Evolutionary conservation across 2,888 invertebrate genomes (phyloP).

Genomic region (Aphodius granarius): DNA sequence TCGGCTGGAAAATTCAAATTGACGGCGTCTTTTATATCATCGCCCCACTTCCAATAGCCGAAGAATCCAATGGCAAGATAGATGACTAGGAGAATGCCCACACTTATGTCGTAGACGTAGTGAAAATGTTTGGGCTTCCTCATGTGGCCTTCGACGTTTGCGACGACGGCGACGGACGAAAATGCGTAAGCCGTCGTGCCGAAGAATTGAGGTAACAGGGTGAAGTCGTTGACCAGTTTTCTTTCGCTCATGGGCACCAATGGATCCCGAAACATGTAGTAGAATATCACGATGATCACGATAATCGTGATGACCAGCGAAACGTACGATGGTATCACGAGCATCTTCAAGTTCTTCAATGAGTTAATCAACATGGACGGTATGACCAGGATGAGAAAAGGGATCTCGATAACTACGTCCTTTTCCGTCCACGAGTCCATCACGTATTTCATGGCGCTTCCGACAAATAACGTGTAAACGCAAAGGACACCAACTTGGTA

Average conservation of each 20-base stretch:
- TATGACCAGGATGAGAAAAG: background rate
- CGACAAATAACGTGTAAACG: slow-evolving; percentile 24
- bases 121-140: slow-evolving; percentile 27
- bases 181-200: slow-evolving; percentile 12
- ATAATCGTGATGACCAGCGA: background rate
- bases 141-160: background rate
- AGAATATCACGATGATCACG: slow-evolving; percentile 4
- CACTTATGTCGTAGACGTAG: slow-evolving; percentile 50
- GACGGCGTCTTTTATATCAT: background rate
- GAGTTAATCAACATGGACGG: slow-evolving; percentile 6
- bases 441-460: slow-evolving; percentile 17
- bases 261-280: slow-evolving; percentile 1
- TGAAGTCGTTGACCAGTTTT: background rate
- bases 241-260: background rate
- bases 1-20: background rate
- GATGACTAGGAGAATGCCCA: background rate
- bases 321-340: background rate
- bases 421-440: slow-evolving; percentile 14
- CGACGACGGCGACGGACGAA: background rate
- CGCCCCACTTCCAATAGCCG: slow-evolving; percentile 4
- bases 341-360: slow-evolving; percentile 3
- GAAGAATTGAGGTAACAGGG: background rate
- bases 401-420: background rate
- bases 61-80: background rate
- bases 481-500: slow-evolving; percentile 19